Evolutionary conservation across 2,888 invertebrate species (phyloP), one percentile per base, ranked within the genome.

Genomic region (Synanthedon myopaeformis): DNA sequence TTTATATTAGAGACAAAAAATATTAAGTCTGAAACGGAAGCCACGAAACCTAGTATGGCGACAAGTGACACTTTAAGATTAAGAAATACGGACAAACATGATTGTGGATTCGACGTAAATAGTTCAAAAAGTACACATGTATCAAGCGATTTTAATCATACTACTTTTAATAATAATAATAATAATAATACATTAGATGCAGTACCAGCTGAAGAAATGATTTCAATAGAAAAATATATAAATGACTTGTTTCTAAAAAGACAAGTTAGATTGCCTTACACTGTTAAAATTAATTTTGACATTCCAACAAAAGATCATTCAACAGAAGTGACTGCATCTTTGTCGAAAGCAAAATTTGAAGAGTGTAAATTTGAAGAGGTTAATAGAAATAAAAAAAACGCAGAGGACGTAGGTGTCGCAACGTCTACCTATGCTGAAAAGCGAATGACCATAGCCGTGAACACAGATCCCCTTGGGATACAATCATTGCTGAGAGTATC

Each of bases 401-500:
- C 49, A 17, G 61, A 70, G 56, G 65, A 67, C 49, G 58, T 63
- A 3, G 51, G 23, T 13, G 49, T 53, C 23, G 53, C 54, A 4
- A 52, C 56, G n/a, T 53, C 56, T 23, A 49, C n/a, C 6, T 13
- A 17, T 8, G 12, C 12, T 12, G 14, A 49, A 17, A 49, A 19
- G 11, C 49, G 19, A 1, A 49, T 76, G 60, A 73, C 78, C 0
- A 77, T 77, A 55, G 82, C 79, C 3, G 78, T 82, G n/a, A 85
- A 85, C 54, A 85, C 85, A 3, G 86, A 85, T 52, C 84, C 84
- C 6, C 54, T 84, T 1, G 75, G 82, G 10, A 58, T 83, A 11
- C 52, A 75, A 1, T 71, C 75, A 2, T 59, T 85, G 45, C 45
- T 85, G 50, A 70, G 65, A 17, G 62, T 83, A 49, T 82, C 83